These are phyloP conservation scores for Pelodiscus sinensis DNA, from an alignment of 2,113 vertebrate species.

Conservation along the genomic window DNA sequence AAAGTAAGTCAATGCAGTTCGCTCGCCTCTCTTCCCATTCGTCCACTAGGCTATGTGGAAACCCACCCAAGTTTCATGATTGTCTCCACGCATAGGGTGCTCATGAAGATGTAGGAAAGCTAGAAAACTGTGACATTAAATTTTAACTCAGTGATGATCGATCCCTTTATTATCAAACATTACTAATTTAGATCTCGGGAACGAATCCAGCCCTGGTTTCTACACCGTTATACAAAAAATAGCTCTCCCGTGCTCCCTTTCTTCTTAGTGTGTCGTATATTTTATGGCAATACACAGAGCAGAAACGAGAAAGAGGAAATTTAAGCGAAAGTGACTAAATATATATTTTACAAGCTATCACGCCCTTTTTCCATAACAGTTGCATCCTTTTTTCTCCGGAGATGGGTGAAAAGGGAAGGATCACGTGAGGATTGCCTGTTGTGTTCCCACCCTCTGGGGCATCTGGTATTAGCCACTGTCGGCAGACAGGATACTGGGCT, in stretches of 20 bases:
- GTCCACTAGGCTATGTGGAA: neutral
- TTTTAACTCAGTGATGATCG: conserved; percentile 62
- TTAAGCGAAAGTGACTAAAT: conserved; percentile 52
- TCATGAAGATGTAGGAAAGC: neutral
- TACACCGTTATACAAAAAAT: neutral
- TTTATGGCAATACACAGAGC: neutral
- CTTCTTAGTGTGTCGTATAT: rapidly evolving
- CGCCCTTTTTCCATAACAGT: neutral
- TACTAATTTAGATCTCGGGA: conserved; percentile 28
- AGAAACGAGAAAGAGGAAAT: conserved; percentile 65
- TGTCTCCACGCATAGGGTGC: neutral
- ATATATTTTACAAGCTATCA: neutral
- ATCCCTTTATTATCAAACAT: conserved; percentile 26
- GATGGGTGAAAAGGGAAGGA: too few relatives aligned
- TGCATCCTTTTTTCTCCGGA: too few relatives aligned
- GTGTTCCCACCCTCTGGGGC: too few relatives aligned
- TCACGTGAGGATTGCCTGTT: too few relatives aligned
- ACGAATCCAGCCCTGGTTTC: neutral
- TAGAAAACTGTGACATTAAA: conserved; percentile 43
- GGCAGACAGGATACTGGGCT: too few relatives aligned
- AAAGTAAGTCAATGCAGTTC: neutral
- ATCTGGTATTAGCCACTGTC: too few relatives aligned
- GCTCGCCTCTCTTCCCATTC: conserved; percentile 22
- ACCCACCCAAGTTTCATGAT: neutral
- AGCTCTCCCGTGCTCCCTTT: neutral